Conservation (phyloP, 1,140 invertebrate species). For the Monochamus saltuarius region DNA sequence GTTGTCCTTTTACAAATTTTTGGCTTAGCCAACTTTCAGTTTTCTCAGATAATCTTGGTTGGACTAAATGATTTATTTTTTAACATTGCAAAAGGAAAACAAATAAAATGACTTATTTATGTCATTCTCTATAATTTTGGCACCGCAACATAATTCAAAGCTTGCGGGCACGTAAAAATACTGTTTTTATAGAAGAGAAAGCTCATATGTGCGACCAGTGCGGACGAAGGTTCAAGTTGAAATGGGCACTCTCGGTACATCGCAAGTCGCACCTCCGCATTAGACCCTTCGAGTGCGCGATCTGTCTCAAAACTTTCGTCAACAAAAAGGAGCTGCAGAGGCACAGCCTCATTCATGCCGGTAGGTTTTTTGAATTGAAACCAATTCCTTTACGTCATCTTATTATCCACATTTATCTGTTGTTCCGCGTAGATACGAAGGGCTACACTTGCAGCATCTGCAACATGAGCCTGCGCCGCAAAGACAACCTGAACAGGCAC, state of each 20-base stretch:
- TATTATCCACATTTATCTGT: not conserved
- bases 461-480: conserved; percentile 59
- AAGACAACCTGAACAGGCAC: conserved; percentile 66
- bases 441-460: conserved; percentile 62
- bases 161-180: not conserved
- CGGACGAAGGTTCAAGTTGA: conserved; percentile 58
- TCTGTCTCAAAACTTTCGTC: conserved; percentile 57
- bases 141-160: too few relatives aligned
- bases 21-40: too few relatives aligned
- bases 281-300: conserved; percentile 54
- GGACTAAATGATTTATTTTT: too few relatives aligned
- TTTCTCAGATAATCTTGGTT: too few relatives aligned
- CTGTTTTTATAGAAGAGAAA: conserved; percentile 55
- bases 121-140: too few relatives aligned
- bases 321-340: conserved; percentile 58
- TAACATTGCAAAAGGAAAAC: too few relatives aligned
- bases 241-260: conserved; percentile 50
- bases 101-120: too few relatives aligned
- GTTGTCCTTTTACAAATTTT: too few relatives aligned
- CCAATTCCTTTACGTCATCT: too few relatives aligned
- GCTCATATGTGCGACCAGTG: conserved; percentile 58
- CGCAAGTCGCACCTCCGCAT: conserved; percentile 46
- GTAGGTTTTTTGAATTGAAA: conserved; percentile 40
- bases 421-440: conserved; percentile 53
- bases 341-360: conserved; percentile 57